phyloP scores from a whole-genome alignment of 2,113 vertebrate genomes.

The Mugil cephalus region DNA sequence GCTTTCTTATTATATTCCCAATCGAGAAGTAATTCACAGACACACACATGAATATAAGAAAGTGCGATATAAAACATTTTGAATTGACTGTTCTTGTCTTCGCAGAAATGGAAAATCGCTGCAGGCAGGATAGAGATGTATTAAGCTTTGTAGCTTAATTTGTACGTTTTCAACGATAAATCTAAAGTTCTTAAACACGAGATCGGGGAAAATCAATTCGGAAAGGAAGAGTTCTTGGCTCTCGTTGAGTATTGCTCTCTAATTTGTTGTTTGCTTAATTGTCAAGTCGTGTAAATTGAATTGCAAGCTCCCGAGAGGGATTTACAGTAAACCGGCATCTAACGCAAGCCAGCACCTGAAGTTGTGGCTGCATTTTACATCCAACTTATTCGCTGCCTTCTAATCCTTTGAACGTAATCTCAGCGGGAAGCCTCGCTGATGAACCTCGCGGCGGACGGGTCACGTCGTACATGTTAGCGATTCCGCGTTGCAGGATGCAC shows the following conservation, averaged over 20 bases:
- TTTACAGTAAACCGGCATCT: not conserved
- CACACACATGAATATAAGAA: no score
- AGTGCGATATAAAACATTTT: no score
- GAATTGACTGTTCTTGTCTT: no score
- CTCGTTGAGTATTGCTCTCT: slow-evolving; percentile 12
- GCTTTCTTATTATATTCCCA: no score
- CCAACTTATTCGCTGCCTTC: slow-evolving; percentile 6
- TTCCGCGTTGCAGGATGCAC: slow-evolving; percentile 13
- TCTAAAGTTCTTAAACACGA: slow-evolving; percentile 1
- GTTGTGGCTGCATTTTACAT: slow-evolving; percentile 19
- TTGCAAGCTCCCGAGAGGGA: not conserved
- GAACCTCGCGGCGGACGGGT: slow-evolving; percentile 11
- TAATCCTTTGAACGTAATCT: slow-evolving; percentile 5
- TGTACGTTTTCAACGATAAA: not conserved
- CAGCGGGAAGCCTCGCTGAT: slow-evolving; percentile 17
- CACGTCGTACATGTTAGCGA: slow-evolving; percentile 9
- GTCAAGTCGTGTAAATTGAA: not conserved
- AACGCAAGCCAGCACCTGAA: slow-evolving; percentile 2
- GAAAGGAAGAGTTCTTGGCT: not conserved
- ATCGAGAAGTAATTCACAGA: no score
- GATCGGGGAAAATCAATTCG: not conserved
- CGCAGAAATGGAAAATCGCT: no score
- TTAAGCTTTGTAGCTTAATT: no score
- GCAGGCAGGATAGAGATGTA: no score
- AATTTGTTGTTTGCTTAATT: slow-evolving; percentile 24